These are phyloP conservation scores for Meloidogyne floridensis DNA, from an alignment of 1,140 invertebrate genomes.

Conservation along the genomic window DNA sequence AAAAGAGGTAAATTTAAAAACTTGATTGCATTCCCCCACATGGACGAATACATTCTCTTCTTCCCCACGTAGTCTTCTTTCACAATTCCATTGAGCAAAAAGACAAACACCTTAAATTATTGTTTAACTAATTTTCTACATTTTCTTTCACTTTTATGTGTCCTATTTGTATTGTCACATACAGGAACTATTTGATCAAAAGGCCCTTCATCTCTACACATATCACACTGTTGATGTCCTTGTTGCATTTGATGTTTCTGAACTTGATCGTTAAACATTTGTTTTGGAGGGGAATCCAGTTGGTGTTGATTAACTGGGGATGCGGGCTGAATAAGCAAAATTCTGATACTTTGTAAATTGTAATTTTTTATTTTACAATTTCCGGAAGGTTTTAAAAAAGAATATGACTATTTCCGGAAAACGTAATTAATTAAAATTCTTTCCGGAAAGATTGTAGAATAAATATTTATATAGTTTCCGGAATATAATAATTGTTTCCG, in stretches of 20 bases:
- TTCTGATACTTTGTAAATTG: too few relatives aligned
- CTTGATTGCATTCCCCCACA: slow-evolving; percentile 42
- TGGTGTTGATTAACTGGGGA: neutral
- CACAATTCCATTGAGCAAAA: slow-evolving; percentile 53
- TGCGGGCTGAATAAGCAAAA: too few relatives aligned
- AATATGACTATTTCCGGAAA: neutral
- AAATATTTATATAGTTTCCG: neutral
- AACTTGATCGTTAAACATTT: neutral
- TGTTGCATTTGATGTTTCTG: slow-evolving; percentile 11
- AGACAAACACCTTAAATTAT: slow-evolving; percentile 33
- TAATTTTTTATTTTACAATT: too few relatives aligned
- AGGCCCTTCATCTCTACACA: neutral
- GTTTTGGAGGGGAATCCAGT: neutral
- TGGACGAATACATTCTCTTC: slow-evolving; percentile 50
- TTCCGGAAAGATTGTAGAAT: neutral
- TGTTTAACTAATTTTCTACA: neutral
- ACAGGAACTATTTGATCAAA: slow-evolving; percentile 37
- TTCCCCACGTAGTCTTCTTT: slow-evolving; percentile 15
- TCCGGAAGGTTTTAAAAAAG: neutral
- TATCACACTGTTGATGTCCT: slow-evolving; percentile 11
- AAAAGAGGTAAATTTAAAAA: slow-evolving; percentile 22
- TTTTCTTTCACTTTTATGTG: slow-evolving; percentile 29
- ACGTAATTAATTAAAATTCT: neutral
- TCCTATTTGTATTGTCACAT: slow-evolving; percentile 40
- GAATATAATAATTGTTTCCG: too few relatives aligned